A percentile compares a stretch with the other conserved stretches of the same genome.
phyloP scores from a whole-genome alignment of 2,888 invertebrate genomes.

The Tethea ocularis region DNA sequence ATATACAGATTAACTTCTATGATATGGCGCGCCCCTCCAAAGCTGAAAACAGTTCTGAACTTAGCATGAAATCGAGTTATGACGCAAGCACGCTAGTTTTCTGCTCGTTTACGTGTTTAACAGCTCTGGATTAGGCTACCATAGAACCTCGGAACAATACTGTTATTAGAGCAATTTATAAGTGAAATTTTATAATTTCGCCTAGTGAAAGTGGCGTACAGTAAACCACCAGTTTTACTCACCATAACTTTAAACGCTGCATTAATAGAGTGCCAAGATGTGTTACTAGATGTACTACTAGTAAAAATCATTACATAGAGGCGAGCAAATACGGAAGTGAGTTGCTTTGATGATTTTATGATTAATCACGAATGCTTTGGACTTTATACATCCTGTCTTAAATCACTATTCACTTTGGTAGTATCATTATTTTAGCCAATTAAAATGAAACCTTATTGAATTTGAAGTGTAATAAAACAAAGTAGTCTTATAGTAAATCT shows the following conservation, averaged over 20 bases:
- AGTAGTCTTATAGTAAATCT: too few relatives aligned
- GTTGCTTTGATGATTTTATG: too few relatives aligned
- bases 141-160: not conserved
- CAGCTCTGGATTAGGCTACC: not conserved
- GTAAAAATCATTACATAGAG: not conserved
- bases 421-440: too few relatives aligned
- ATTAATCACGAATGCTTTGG: too few relatives aligned
- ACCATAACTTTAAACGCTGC: conserved; percentile 2
- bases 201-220: not conserved
- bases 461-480: too few relatives aligned
- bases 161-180: not conserved
- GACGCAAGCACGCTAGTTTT: not conserved
- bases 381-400: too few relatives aligned
- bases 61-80: not conserved
- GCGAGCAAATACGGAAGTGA: not conserved
- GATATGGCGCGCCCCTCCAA: too few relatives aligned
- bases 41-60: too few relatives aligned
- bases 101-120: not conserved
- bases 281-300: not conserved
- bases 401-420: too few relatives aligned
- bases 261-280: not conserved
- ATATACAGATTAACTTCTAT: too few relatives aligned
- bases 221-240: not conserved
- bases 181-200: conserved; percentile 8
- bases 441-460: too few relatives aligned